A percentile compares a stretch with the other conserved stretches of the same genome.
Evolutionary conservation across 2,797 vertebrate species (phyloP).

Genomic region (Rhincodon typus): DNA sequence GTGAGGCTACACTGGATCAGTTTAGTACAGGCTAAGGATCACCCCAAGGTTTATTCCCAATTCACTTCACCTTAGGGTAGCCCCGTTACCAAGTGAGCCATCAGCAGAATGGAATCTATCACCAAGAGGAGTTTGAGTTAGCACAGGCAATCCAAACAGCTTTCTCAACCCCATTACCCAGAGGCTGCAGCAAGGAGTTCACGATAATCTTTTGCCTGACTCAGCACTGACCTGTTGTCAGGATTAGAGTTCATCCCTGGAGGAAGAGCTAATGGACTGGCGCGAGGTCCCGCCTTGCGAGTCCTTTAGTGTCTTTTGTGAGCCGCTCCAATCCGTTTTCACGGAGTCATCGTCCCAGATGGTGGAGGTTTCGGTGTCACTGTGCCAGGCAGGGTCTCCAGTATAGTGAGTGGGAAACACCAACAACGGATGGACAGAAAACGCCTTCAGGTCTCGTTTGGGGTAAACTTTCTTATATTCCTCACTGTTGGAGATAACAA

Average conservation of each 20-base stretch:
- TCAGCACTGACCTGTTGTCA: not conserved
- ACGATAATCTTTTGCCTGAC: not conserved
- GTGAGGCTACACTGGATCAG: not conserved
- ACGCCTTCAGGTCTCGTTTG: slow-evolving; percentile 76
- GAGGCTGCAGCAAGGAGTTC: not conserved
- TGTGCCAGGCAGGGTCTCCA: slow-evolving; percentile 80
- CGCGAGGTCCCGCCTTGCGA: slow-evolving; percentile 45
- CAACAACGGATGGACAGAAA: slow-evolving; percentile 77
- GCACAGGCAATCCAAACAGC: too few species aligned
- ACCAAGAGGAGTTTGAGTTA: too few species aligned
- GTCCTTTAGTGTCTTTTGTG: slow-evolving; percentile 78
- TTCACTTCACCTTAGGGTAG: not conserved
- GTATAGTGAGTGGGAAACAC: slow-evolving; percentile 86
- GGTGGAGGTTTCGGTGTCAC: slow-evolving; percentile 94
- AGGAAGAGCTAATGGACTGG: slow-evolving; percentile 52
- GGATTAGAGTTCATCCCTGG: slow-evolving; percentile 73
- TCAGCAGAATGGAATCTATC: too few species aligned
- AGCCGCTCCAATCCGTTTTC: slow-evolving; percentile 78
- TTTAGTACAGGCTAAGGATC: not conserved
- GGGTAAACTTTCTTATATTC: slow-evolving; percentile 79
- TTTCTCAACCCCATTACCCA: too few species aligned
- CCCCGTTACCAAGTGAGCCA: not conserved
- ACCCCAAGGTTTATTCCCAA: not conserved
- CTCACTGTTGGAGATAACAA: slow-evolving; percentile 56
- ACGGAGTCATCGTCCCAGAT: slow-evolving; percentile 84